A percentile compares a stretch with the other conserved stretches of the same genome.
Evolutionary conservation across 2,888 invertebrate species (phyloP).

Genomic region (Neocrepidodera transversa): DNA sequence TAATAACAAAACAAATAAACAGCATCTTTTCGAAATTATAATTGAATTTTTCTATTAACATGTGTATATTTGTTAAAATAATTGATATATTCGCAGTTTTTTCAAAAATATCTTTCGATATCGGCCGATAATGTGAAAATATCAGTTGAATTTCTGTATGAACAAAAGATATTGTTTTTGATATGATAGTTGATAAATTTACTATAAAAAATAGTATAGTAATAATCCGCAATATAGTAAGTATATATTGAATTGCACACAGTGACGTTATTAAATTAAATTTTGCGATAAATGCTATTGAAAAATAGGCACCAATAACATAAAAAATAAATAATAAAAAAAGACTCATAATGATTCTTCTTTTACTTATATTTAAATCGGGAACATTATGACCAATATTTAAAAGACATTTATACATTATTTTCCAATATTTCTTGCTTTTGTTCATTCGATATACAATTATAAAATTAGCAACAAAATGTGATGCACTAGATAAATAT

Average conservation of each 20-base stretch:
- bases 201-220: neutral
- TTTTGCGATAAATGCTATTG: too few relatives aligned
- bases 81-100: neutral
- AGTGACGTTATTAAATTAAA: too few relatives aligned
- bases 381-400: neutral
- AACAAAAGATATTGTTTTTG: neutral
- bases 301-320: too few relatives aligned
- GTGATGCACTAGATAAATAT: too few relatives aligned
- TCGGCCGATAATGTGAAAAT: neutral
- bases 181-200: neutral
- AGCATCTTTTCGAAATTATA: too few relatives aligned
- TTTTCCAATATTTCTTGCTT: neutral
- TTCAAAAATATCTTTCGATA: neutral
- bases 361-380: too few relatives aligned
- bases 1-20: too few relatives aligned
- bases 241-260: neutral
- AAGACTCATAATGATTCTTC: too few relatives aligned
- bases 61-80: neutral
- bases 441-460: neutral
- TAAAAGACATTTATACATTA: neutral
- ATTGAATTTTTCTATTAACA: too few relatives aligned
- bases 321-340: too few relatives aligned
- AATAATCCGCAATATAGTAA: neutral
- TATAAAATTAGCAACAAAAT: neutral
- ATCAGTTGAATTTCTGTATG: neutral